Base-by-base conservation (phyloP, 2,113 vertebrate species). In the Lophura nycthemera region DNA sequence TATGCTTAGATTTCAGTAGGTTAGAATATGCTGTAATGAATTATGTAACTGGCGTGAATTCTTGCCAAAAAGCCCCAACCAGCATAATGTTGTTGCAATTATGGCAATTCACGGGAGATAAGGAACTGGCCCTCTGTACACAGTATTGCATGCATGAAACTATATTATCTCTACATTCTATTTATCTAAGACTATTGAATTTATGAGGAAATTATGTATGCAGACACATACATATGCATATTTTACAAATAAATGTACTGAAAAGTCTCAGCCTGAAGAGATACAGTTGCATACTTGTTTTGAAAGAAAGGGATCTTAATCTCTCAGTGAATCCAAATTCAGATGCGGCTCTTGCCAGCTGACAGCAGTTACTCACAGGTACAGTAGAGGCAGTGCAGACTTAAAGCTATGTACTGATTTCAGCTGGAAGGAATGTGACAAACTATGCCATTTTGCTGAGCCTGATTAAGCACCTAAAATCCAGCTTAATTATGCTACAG, bases 331-430 rank as follows among this genome's bases (percentile, higher is more conserved):
- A 95, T 87, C 87, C 6, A 2, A 88, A 93, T 96, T 93, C 90
- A 90, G 66, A 86, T 88, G 73, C 75, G 75, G 76, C 32, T 74
- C 76, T 83, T 92, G 74, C 86, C 91, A 95, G 93, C 86, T 96
- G 95, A 89, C 80, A 91, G 92, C 93, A 95, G 88, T 96, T 95
- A 90, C 90, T 88, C 82, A 70, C 88, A 96, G 93, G 93, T 95
- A 95, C 95, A 88, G 94, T 54, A 96, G 95, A 95, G 93, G 93
- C 93, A 96, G 94, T 93, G 80, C 80, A 95, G 76, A 92, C 92
- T 92, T 95, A 82, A 81, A 96, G 76, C 92, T 90, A 24, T 45
- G 52, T 14, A 73, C 88, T 92, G 83, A 93, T 90, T 94, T 97
- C 92, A 95, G 89, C 85, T 75, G 80, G 76, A 96, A 96, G 59